Evolutionary conservation across 2,797 vertebrate species (phyloP), one percentile per base, ranked within the genome.

Genomic region (Enteromius viviparus): DNA sequence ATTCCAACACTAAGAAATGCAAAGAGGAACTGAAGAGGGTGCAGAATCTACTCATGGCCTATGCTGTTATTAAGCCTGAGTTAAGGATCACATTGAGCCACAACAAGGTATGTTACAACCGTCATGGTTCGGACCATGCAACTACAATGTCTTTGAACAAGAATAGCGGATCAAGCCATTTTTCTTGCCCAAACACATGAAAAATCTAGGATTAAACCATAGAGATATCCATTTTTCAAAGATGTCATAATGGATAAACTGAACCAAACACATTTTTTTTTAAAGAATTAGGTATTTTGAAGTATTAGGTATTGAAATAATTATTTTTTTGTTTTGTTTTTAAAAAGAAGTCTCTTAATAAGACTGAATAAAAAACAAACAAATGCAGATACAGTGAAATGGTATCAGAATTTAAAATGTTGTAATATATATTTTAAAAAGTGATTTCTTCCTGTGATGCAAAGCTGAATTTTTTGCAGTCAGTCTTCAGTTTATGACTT

Each of bases 21-120:
- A 98, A 97, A 89, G 98, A 99, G 65, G 97, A 99, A 71, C 90
- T 99, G 70, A 98, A 95, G 94, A 98, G 96, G 85, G 81, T 97
- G n/a, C 96, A 97, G 84, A 96, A 97, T 81, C 91, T 99, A 47
- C 92, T 99, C 62, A 94, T 94, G 91, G 95, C 96, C 0, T 99
- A 97, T 64, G 96, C 95, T 75, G 91, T 99, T 42, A 92, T 99
- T 87, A 98, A 96, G 85, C 98, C 98, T 17, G 95, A 96, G 21
- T 81, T 98, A 85, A 95, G 98, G 89, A 92, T 99, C 89, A 89
- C 93, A 0, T 93, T 98, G 26, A 88, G 93, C 21, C 97, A 99
- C 90, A 95, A 97, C 89, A 96, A 96, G 96, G 96, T 98, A 94
- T 53, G 68, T 92, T n/a, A 49, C 15, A 1, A 11, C 32, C 55